These are phyloP conservation scores for Trimorus sp. DNA, from an alignment of 2,888 invertebrate genomes.

Conservation along the genomic window DNA sequence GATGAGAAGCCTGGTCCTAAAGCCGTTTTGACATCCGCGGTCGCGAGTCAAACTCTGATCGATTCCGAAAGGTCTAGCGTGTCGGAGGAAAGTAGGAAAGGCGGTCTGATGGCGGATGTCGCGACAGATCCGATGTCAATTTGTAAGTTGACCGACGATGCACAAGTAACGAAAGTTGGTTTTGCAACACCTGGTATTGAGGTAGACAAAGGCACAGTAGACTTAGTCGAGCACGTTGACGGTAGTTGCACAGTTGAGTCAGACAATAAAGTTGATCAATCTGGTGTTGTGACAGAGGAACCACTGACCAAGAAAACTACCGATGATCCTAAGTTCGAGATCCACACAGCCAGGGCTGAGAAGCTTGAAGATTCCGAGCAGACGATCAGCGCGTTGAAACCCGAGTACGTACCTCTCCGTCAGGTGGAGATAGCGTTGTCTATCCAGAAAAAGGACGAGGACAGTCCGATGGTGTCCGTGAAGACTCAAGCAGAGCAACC, in stretches of 20 bases:
- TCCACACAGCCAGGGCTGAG: constrained; percentile 27
- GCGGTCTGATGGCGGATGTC: constrained; percentile 68
- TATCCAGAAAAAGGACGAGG: constrained; percentile 72
- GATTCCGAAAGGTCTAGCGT: constrained; percentile 42
- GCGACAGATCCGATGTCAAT: constrained; percentile 70
- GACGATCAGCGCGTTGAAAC: constrained; percentile 65
- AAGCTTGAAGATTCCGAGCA: constrained; percentile 27
- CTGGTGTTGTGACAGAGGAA: constrained; percentile 64
- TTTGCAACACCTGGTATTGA: constrained; percentile 72
- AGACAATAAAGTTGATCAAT: constrained; percentile 68
- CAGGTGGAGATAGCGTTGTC: constrained; percentile 77
- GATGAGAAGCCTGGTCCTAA: constrained; percentile 22
- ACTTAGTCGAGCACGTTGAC: constrained; percentile 78
- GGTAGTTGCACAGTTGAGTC: constrained; percentile 77
- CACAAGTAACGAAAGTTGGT: constrained; percentile 72
- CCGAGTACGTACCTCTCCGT: constrained; percentile 70
- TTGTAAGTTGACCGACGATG: constrained; percentile 78
- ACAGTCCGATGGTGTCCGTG: constrained; percentile 73
- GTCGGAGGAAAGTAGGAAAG: constrained; percentile 9
- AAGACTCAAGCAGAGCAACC: constrained; percentile 73
- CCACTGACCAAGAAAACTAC: constrained; percentile 44
- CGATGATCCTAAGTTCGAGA: constrained; percentile 20
- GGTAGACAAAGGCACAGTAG: constrained; percentile 80
- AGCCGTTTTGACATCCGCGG: constrained; percentile 24
- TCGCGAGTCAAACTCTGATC: constrained; percentile 50